Conservation (phyloP, 2,888 invertebrate species). For the Sipha maydis region DNA sequence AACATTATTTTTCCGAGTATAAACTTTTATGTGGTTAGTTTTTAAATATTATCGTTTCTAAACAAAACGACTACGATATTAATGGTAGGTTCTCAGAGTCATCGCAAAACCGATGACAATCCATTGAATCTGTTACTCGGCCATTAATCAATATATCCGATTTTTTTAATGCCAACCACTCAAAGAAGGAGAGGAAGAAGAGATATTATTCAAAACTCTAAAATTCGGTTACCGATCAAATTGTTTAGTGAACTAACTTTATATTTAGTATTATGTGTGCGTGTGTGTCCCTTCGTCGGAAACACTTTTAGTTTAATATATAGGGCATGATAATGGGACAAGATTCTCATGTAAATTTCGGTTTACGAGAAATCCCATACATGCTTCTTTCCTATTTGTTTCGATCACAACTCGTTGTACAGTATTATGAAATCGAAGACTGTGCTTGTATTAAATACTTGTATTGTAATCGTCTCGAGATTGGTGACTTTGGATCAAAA, state of each 20-base stretch:
- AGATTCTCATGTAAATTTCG: too few relatives aligned
- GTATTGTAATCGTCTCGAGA: too few relatives aligned
- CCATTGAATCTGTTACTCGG: too few relatives aligned
- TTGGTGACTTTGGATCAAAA: too few relatives aligned
- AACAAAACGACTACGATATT: neutral
- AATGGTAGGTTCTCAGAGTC: neutral
- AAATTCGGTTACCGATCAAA: neutral
- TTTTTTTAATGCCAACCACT: neutral
- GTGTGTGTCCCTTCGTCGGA: too few relatives aligned
- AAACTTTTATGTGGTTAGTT: neutral
- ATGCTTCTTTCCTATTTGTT: too few relatives aligned
- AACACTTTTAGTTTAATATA: neutral
- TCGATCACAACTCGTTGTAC: too few relatives aligned
- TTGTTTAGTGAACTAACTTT: neutral
- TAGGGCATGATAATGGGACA: neutral
- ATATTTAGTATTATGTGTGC: neutral
- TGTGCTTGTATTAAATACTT: too few relatives aligned
- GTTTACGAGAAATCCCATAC: too few relatives aligned
- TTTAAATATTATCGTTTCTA: neutral
- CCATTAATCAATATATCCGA: neutral
- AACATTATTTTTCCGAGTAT: neutral
- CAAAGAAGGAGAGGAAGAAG: neutral
- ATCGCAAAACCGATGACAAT: neutral
- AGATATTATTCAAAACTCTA: neutral
- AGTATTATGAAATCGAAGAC: too few relatives aligned